Evolutionary conservation across 2,888 invertebrate genomes (phyloP), one percentile per base, ranked within the genome.

Genomic region (Lepetodrilus schrolli): DNA sequence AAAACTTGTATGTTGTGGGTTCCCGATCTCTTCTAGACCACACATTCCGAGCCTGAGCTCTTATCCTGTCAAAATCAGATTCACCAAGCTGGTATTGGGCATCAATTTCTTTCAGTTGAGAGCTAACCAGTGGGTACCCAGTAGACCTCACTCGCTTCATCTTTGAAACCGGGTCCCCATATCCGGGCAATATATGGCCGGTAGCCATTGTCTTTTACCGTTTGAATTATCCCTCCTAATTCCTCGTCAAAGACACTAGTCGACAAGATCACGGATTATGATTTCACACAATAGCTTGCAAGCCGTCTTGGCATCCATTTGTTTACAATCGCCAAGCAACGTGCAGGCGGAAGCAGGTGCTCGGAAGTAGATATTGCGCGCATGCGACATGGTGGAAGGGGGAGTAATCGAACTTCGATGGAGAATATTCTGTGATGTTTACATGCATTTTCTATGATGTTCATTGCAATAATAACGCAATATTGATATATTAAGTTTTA

Each of bases 151-250:
- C 83, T 34, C 86, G 78, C 75, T 78, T 78, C 8, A 87, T 73
- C 38, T 79, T 76, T 30, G 85, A 79, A 17, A 87, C 84, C 13
- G 86, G 85, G 34, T 84, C 79, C 23, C 84, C 86, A 79, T 84
- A 88, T 4, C 87, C 87, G 1, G 88, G 87, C 74, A 85, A 75
- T 72, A 84, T 82, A 74, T 87, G 87, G 21, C 86, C 87, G 2
- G 88, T 86, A 3, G 88, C 82, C 88, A 88, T 88, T 49, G 34
- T 73, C 36, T 65, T 26, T 23, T 0, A 49, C 13, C 34, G 17
- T 58, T 34, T 58, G n/a, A 30, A 58, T 17, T 58, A 13, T n/a
- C 10, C 13, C 58, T 58, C 34, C 26, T 17, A 30, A 13, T n/a
- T 10, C 13, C 58, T 58, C 34, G 13, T 23, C 1, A 58, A 34